Base-by-base conservation (phyloP, 1,140 invertebrate species). In the Harlomillsia oculata region DNA sequence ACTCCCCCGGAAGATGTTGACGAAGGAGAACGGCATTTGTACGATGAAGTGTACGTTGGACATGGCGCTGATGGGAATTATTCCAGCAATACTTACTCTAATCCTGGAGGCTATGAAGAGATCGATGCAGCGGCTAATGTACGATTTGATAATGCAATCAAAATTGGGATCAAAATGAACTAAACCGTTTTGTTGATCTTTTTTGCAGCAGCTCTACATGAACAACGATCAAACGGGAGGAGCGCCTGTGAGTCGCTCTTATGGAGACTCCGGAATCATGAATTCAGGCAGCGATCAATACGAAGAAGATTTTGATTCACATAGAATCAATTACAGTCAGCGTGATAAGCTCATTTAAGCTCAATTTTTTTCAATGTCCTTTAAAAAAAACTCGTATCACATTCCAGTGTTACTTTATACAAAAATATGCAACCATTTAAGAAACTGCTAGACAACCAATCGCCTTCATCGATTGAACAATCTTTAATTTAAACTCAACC, bases 81-180 rank as follows among this genome's bases (percentile, higher is more conserved):
- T n/a, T n/a, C n/a, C n/a, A n/a, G n/a, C n/a, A 5, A 21, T 14
- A 50, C 44, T 14, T 63, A 59, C 23, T 26, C 32, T 0, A 63
- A 63, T 44, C 52, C 55, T 20, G n/a, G n/a, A n/a, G 49, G 30
- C 16, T 62, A 62, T 43, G 60, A 62, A 37, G 60, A 62, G 34
- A 40, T 62, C 14, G 44, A 61, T 53, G 41, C 34, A 2, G 29
- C 30, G 14, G 34, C 11, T 25, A 40, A 26, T 18, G 45, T 55
- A 51, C 43, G 21, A 9, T 18, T 23, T 9, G 26, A 6, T 46
- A 46, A 21, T 8, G 20, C 44, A 28, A n/a, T 48, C 28, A 6
- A 48, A 14, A 9, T 6, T 13, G 44, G 13, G 9, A 9, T 23
- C 18, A 30, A 23, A 48, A 8, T 9, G 8, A 48, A 28, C 21